These are phyloP conservation scores for Sebastes melanostomus DNA, from an alignment of 2,797 vertebrate genomes.

Conservation along the genomic window DNA sequence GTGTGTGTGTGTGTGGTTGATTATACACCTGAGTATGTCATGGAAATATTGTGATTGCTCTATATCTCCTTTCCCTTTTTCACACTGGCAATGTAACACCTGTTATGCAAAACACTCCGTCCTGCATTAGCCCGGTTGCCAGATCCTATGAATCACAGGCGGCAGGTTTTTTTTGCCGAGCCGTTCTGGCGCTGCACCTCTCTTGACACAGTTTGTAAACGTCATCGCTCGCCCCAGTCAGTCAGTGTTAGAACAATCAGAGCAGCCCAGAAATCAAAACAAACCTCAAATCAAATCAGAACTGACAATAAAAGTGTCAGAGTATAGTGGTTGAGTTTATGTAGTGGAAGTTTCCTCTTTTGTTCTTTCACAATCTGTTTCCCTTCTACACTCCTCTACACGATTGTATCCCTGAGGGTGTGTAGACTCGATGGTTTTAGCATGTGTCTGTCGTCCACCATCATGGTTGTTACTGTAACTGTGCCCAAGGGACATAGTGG, in stretches of 20 bases:
- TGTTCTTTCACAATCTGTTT: constrained; percentile 5
- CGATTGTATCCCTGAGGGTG: background rate
- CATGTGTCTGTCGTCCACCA: constrained; percentile 25
- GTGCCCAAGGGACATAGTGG: constrained; percentile 9
- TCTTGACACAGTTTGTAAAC: background rate
- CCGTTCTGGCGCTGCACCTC: background rate
- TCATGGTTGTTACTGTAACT: constrained; percentile 36
- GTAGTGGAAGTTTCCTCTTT: background rate
- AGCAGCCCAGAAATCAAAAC: background rate
- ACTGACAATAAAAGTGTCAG: background rate
- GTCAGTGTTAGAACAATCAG: background rate
- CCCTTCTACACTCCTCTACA: background rate
- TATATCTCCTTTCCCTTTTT: constrained; percentile 10
- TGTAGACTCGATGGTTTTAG: constrained; percentile 20
- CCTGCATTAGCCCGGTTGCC: constrained; percentile 13
- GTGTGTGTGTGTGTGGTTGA: constrained; percentile 15
- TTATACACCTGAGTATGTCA: constrained; percentile 41
- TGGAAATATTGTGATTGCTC: constrained; percentile 47
- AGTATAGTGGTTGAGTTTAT: background rate
- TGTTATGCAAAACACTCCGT: constrained; percentile 12
- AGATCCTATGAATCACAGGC: constrained; percentile 2
- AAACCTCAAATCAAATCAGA: constrained; percentile 3
- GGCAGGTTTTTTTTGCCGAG: background rate
- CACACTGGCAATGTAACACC: constrained; percentile 12
- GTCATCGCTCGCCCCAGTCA: background rate